Conservation (phyloP, 2,888 invertebrate genomes). For the Lycia hirtaria region DNA sequence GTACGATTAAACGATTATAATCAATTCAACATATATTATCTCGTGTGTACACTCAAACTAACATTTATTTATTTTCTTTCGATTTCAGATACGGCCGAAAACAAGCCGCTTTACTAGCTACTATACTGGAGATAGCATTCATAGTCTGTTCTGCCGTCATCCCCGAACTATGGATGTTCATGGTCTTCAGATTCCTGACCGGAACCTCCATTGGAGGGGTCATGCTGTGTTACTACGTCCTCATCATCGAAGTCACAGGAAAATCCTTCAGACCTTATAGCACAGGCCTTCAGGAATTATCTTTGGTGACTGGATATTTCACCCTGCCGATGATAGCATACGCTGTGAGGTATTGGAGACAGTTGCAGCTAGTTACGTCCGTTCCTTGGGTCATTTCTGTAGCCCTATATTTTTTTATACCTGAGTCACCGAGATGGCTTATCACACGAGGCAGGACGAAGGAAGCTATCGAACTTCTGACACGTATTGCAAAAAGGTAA, state of each 20-base stretch:
- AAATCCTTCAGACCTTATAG: slow-evolving; percentile 82
- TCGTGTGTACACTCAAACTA: no score
- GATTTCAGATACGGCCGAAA: slow-evolving; percentile 87
- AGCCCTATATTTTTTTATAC: slow-evolving; percentile 88
- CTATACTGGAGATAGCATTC: slow-evolving; percentile 84
- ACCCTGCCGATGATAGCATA: slow-evolving; percentile 85
- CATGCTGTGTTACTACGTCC: slow-evolving; percentile 88
- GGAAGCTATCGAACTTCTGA: slow-evolving; percentile 86
- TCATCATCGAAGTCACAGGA: slow-evolving; percentile 87
- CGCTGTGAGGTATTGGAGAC: slow-evolving; percentile 85
- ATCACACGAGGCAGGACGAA: slow-evolving; percentile 88
- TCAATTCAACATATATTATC: no score
- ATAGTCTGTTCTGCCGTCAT: slow-evolving; percentile 82
- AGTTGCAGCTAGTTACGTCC: slow-evolving; percentile 85
- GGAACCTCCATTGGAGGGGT: slow-evolving; percentile 87
- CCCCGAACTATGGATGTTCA: slow-evolving; percentile 86
- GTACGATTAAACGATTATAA: no score
- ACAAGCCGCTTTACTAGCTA: slow-evolving; percentile 84
- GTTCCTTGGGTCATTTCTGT: slow-evolving; percentile 82
- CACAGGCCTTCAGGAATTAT: slow-evolving; percentile 82
- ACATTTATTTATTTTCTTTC: background rate
- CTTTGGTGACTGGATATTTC: slow-evolving; percentile 84
- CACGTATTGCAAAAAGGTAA: slow-evolving; percentile 85
- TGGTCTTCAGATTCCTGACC: slow-evolving; percentile 84
- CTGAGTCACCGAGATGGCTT: slow-evolving; percentile 93